Percentiles rank a stretch among this genome's conserved stretches.
Conservation (phyloP, 2,113 vertebrate species). For the Fregetta grallaria region DNA sequence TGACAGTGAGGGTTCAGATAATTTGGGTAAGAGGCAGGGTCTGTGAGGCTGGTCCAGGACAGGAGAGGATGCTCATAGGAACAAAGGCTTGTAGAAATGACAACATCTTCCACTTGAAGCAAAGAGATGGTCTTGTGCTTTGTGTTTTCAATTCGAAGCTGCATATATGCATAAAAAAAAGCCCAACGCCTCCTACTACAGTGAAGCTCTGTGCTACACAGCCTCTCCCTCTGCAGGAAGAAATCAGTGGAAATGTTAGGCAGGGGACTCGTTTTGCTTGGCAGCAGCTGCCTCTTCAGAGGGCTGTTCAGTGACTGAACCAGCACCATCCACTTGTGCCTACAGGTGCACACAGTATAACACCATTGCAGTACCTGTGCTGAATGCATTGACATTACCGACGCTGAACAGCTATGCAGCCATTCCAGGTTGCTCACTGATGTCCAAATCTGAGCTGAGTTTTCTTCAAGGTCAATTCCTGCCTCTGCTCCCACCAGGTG, state of each 20-base stretch:
- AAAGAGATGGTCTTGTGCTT: not conserved
- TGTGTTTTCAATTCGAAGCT: not conserved
- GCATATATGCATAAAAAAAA: not conserved
- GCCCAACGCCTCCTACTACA: not conserved
- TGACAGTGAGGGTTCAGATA: not conserved
- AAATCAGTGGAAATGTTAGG: not conserved
- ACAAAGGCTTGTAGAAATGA: not conserved
- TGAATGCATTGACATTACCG: fast-evolving
- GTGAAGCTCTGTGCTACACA: not conserved
- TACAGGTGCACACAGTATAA: not conserved
- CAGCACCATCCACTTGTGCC: not conserved
- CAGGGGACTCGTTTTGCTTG: not conserved
- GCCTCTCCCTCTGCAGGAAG: not conserved
- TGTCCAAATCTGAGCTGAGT: not conserved
- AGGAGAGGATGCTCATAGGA: not conserved
- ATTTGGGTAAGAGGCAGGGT: not conserved
- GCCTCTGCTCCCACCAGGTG: constrained; percentile 17
- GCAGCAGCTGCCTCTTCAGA: not conserved
- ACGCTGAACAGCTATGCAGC: not conserved
- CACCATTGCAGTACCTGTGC: not conserved
- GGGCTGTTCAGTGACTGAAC: not conserved
- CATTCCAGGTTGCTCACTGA: not conserved
- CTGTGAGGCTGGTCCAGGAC: not conserved
- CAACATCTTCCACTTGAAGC: not conserved
- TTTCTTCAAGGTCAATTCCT: constrained; percentile 6